Evolutionary conservation across 1,140 invertebrate species (phyloP), one percentile per base, ranked within the genome.

Genomic region (Sycophila sp.): DNA sequence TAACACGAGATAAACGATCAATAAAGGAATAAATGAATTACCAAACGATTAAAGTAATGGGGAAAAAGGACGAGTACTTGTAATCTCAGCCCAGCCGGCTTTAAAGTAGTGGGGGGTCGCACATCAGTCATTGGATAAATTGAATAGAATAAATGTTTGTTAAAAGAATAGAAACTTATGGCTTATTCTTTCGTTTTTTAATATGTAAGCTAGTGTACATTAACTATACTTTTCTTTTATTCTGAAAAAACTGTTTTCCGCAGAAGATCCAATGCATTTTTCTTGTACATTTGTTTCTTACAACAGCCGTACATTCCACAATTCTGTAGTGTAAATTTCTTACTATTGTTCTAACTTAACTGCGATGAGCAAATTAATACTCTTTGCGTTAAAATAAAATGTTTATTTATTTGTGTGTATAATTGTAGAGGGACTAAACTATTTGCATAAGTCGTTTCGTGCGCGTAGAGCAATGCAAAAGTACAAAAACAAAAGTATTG

Each of bases 91-190:
- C 36, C 28, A 47, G 19, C 17, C 56, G 68, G 17, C 36, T 69
- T 56, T n/a, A 38, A 55, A 53, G 59, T 69, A 4, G 34, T 40
- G 40, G 38, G n/a, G n/a, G 36, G 22, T 69, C 36, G 58, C 58
- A 62, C 40, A 62, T n/a, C n/a, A n/a, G 30, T 30, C 24, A 22
- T 62, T 62, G 28, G 26, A 56, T 10, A 56, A 42, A 63, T 69
- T 45, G 30, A 19, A 63, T 69, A 34, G 49, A 69, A 69, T 69
- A 69, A 60, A 55, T 69, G 45, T 60, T 32, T 49, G 55, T 68
- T 60, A 49, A n/a, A 67, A 15, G 17, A 58, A 15, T 34, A 63
- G 32, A 6, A 67, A 58, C 10, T 40, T 17, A 38, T 51, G 19
- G 11, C 40, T 69, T 69, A 1, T 69, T 59, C 58, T 58, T n/a